Conservation (phyloP, 2,888 invertebrate genomes). For the Platerodrilus igneus region DNA sequence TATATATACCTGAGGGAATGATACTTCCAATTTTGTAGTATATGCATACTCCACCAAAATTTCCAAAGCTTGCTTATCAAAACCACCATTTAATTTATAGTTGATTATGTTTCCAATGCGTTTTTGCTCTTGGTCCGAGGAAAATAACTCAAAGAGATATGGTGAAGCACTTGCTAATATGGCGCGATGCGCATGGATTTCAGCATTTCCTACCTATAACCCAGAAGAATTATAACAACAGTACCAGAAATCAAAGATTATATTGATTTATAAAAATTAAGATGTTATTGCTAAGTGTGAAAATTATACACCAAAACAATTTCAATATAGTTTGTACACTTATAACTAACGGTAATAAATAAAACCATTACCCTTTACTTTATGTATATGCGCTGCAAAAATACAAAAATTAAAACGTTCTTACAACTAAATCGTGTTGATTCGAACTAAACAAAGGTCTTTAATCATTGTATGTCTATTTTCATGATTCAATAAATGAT, state of each 20-base stretch:
- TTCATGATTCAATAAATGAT: too few relatives aligned
- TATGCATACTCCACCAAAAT: constrained; percentile 79
- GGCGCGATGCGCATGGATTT: constrained; percentile 73
- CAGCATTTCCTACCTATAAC: constrained; percentile 60
- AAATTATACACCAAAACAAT: constrained; percentile 14
- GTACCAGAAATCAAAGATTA: constrained; percentile 2
- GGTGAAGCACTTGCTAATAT: constrained; percentile 76
- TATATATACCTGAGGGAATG: constrained; percentile 46
- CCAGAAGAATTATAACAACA: constrained; percentile 21
- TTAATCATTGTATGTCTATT: too few relatives aligned
- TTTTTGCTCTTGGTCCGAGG: constrained; percentile 52
- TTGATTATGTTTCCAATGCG: constrained; percentile 51
- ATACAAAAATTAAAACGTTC: constrained; percentile 47
- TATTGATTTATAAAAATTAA: too few relatives aligned
- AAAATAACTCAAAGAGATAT: constrained; percentile 70
- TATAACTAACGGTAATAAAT: constrained; percentile 31
- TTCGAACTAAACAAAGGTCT: too few relatives aligned
- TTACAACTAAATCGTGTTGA: constrained; percentile 33
- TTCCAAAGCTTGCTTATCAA: constrained; percentile 65
- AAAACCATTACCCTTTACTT: constrained; percentile 43
- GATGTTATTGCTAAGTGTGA: neutral
- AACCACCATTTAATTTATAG: constrained; percentile 60
- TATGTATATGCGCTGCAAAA: constrained; percentile 44
- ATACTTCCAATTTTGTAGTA: constrained; percentile 62
- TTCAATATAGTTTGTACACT: constrained; percentile 18